Evolutionary conservation across 2,888 invertebrate species (phyloP).

Genomic region (Amphipyra tragopoginis): DNA sequence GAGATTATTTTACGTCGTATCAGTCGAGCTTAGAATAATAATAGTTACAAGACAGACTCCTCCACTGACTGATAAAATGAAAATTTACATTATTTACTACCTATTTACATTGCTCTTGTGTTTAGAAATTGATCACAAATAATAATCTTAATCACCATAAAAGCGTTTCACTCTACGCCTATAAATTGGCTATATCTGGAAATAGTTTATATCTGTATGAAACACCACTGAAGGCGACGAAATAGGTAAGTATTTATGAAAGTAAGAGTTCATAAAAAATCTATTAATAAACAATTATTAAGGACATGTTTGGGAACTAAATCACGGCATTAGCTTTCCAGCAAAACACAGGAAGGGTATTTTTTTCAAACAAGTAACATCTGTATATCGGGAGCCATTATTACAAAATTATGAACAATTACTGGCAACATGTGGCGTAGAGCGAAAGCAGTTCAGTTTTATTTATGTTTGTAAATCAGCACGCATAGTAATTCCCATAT

Average conservation of each 20-base stretch:
- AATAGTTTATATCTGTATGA: no score
- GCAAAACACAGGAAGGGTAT: conserved; percentile 17
- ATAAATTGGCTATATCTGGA: neutral
- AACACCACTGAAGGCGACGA: no score
- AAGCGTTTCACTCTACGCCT: conserved; percentile 33
- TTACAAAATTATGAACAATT: conserved; percentile 48
- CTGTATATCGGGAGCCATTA: conserved; percentile 26
- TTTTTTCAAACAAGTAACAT: conserved; percentile 25
- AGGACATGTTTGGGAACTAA: neutral
- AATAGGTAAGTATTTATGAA: neutral
- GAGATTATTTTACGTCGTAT: conserved; percentile 81
- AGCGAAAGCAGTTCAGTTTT: conserved; percentile 46
- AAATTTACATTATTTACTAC: conserved; percentile 70
- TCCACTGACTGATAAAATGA: conserved; percentile 79
- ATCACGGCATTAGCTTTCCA: neutral
- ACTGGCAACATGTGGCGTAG: conserved; percentile 48
- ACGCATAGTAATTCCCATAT: conserved; percentile 51
- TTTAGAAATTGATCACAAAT: conserved; percentile 33
- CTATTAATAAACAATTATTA: neutral
- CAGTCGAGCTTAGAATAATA: conserved; percentile 83
- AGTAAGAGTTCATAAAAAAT: neutral
- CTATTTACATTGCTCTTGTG: conserved; percentile 65
- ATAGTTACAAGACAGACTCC: conserved; percentile 75
- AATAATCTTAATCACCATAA: conserved; percentile 33
- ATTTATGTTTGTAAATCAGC: conserved; percentile 58